phyloP scores from a whole-genome alignment of 1,140 invertebrate genomes.

The Drosophila seguyi region DNA sequence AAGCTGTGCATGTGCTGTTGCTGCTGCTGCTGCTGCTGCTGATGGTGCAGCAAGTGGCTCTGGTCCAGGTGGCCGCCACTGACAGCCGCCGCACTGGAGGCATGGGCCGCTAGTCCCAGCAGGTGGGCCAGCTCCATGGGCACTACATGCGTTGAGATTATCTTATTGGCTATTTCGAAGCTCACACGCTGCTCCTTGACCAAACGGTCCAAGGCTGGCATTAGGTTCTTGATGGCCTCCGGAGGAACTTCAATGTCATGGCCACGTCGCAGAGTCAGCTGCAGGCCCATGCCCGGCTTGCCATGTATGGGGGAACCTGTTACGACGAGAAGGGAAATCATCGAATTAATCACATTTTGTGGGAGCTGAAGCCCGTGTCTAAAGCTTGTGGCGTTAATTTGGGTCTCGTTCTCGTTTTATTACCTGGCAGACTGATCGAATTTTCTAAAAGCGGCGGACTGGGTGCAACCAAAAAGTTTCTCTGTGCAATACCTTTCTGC shows the following conservation, averaged over 20 bases:
- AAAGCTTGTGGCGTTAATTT: conserved; percentile 11
- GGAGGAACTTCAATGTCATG: conserved; percentile 81
- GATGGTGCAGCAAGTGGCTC: conserved; percentile 56
- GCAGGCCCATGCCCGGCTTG: conserved; percentile 61
- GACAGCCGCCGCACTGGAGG: conserved; percentile 59
- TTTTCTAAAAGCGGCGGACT: conserved; percentile 86
- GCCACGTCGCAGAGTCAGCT: conserved; percentile 65
- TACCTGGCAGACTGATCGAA: conserved; percentile 85
- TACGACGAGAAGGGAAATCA: conserved; percentile 34
- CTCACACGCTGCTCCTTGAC: conserved; percentile 85
- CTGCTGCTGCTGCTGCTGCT: conserved; percentile 56
- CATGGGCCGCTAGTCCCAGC: conserved; percentile 80
- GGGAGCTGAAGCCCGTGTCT: conserved; percentile 3
- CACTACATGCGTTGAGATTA: conserved; percentile 84
- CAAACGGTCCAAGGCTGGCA: conserved; percentile 82
- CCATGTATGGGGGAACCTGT: conserved; percentile 89
- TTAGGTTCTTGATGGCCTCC: conserved; percentile 80
- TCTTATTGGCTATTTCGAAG: conserved; percentile 83
- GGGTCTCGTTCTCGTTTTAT: conserved; percentile 27
- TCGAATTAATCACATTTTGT: neutral
- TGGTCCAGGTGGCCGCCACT: conserved; percentile 75
- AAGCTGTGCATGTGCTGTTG: conserved; percentile 66
- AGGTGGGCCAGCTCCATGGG: conserved; percentile 85
- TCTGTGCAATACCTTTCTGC: conserved; percentile 87
- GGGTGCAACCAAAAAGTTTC: conserved; percentile 85